Base-by-base conservation (phyloP, 2,113 vertebrate genomes). In the Herpetotheres cachinnans region DNA sequence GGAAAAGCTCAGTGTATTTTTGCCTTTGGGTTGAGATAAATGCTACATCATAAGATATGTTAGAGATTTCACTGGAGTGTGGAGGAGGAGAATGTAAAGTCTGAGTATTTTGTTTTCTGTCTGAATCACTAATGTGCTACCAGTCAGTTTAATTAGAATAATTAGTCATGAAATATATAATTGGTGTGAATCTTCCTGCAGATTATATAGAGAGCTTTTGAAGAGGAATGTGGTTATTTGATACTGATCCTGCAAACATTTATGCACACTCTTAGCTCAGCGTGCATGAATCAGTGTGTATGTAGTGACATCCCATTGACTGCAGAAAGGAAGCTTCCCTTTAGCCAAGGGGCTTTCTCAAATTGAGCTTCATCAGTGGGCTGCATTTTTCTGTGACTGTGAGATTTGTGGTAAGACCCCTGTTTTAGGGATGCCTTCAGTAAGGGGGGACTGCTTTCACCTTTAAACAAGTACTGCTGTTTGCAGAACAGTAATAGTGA, bases 131-230 rank as follows among this genome's bases (percentile, higher is more conserved):
- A 90, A 91, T 95, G 78, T 62, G 54, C 94, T 95, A 87, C 83
- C 74, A 97, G 93, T 89, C 91, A 94, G 84, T 95, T 94, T 97
- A 93, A 96, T 97, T 96, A 95, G 89, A 93, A 97, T 97, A 94
- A 97, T 97, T 97, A 95, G 71, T 94, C 84, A 91, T 90, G 84
- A 94, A 86, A 96, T 94, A 91, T 82, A 70, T 94, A 96, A 96
- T 94, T 94, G 82, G 73, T 91, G 62, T 85, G 81, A 93, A 77
- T 91, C 79, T 95, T 90, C 17, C 46, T 79, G 70, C 61, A 93
- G 72, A 84, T 89, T 95, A 67, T 82, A 89, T 21, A 67, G 91
- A 95, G 78, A 56, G 92, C 74, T 96, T 89, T 90, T 93, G 93
- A 92, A 89, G 73, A 91, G 83, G 70, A 91, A 61, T 69, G 42